Evolutionary conservation across 1,140 invertebrate species (phyloP), one percentile per base, ranked within the genome.

Genomic region (Mya arenaria): DNA sequence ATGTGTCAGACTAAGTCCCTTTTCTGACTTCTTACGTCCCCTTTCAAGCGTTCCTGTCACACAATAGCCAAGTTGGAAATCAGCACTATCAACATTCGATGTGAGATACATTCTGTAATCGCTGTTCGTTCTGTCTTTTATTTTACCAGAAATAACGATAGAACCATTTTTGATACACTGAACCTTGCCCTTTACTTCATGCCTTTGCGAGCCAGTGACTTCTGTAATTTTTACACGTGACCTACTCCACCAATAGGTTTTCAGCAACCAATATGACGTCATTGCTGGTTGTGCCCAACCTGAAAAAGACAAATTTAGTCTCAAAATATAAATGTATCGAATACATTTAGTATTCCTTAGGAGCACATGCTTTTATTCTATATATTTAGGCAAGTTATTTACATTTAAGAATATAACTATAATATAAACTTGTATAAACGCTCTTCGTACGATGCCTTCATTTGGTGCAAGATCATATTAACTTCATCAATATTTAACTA

Each of bases 31-130:
- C 55, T 86, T 87, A 52, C 88, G 95, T 65, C 96, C 96, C n/a
- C 96, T 94, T 90, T 97, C 96, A 84, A 97, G 92, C 8, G 96
- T 96, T 15, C 96, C 96, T 0, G 96, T 97, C 94, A 97, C 96
- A 87, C 96, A 96, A 93, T 97, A 97, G 39, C 96, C 96, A 95
- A 96, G 96, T 91, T 97, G 96, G 94, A 97, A 97, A 92, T 97
- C 96, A 44, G 96, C 95, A 87, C 95, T 95, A 56, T 95, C 95
- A 65, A 97, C 95, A 90, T 96, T 95, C 73, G 96, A 96, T 48
- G 96, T 96, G 88, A 97, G 94, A 91, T 95, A 95, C 92, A 97
- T 92, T 95, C 66, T 95, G 78, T 91, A 92, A 77, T 91, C 89
- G 4, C 89, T 85, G 94, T 92, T 79, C 95, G 95, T 19, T 93